phyloP scores from a whole-genome alignment of 2,888 invertebrate species.

The Melanophora roralis region DNA sequence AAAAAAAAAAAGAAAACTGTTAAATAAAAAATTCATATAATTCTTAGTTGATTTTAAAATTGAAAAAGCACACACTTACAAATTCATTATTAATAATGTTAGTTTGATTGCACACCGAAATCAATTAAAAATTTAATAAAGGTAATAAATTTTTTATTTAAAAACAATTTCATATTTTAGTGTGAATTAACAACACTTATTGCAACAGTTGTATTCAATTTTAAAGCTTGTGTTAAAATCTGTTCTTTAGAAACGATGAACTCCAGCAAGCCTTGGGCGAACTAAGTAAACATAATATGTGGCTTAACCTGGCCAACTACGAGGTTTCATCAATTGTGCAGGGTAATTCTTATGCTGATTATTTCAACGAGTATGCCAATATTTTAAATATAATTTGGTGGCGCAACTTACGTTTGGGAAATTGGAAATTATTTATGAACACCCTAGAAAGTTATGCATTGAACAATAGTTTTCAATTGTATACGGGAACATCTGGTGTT shows the following conservation, averaged over 20 bases:
- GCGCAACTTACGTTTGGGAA: constrained; percentile 55
- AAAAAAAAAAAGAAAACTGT: no score
- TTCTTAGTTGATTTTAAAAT: no score
- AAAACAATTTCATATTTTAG: no score
- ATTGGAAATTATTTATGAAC: constrained; percentile 53
- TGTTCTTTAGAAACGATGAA: not conserved
- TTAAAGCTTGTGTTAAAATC: no score
- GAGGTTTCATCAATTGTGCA: constrained; percentile 36
- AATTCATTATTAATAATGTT: no score
- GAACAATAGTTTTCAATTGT: constrained; percentile 40
- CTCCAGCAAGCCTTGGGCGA: not conserved
- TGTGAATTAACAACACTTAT: no score
- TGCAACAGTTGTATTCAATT: no score
- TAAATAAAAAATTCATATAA: no score
- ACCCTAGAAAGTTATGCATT: constrained; percentile 43
- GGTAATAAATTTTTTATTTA: no score
- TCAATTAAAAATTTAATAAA: no score
- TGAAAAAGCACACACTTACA: no score
- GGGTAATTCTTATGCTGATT: not conserved
- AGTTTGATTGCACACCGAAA: no score
- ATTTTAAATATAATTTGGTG: constrained; percentile 57
- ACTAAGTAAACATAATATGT: constrained; percentile 1
- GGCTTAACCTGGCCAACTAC: constrained; percentile 39
- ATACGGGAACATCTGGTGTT: constrained; percentile 41
- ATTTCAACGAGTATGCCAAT: constrained; percentile 29